Conservation (phyloP, 2,888 invertebrate species). For the Synanthedon tipuliformis region DNA sequence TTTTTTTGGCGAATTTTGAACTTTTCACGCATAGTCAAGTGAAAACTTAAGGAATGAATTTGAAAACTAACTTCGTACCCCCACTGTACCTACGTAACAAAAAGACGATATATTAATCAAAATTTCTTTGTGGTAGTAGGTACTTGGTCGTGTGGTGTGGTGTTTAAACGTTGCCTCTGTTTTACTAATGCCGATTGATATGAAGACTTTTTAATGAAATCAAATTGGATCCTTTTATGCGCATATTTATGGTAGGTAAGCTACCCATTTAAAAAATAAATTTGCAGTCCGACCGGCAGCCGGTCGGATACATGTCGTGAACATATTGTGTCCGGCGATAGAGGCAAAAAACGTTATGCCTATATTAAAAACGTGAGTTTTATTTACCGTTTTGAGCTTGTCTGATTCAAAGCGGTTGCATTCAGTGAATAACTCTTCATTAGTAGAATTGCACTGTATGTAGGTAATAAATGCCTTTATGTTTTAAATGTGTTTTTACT, state of each 20-base stretch:
- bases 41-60: too few relatives aligned
- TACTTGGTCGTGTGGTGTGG: too few relatives aligned
- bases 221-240: conserved; percentile 60
- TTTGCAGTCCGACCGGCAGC: conserved; percentile 9
- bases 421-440: neutral
- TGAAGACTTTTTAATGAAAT: conserved; percentile 34
- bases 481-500: too few relatives aligned
- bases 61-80: too few relatives aligned
- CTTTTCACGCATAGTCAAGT: too few relatives aligned
- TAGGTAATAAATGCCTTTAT: too few relatives aligned
- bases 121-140: too few relatives aligned
- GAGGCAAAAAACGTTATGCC: conserved; percentile 23
- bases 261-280: conserved; percentile 20
- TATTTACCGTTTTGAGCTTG: conserved; percentile 6
- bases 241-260: conserved; percentile 44
- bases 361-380: conserved; percentile 14
- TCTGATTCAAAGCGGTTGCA: neutral
- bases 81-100: too few relatives aligned
- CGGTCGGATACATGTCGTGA: conserved; percentile 11
- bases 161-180: too few relatives aligned
- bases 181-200: conserved; percentile 1
- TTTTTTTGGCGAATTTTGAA: too few relatives aligned
- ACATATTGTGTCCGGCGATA: conserved; percentile 31
- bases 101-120: too few relatives aligned
- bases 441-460: neutral